Percentiles rank a stretch among this genome's conserved stretches.
These are phyloP conservation scores for Littorina saxatilis DNA, from an alignment of 1,140 invertebrate genomes.

Conservation along the genomic window DNA sequence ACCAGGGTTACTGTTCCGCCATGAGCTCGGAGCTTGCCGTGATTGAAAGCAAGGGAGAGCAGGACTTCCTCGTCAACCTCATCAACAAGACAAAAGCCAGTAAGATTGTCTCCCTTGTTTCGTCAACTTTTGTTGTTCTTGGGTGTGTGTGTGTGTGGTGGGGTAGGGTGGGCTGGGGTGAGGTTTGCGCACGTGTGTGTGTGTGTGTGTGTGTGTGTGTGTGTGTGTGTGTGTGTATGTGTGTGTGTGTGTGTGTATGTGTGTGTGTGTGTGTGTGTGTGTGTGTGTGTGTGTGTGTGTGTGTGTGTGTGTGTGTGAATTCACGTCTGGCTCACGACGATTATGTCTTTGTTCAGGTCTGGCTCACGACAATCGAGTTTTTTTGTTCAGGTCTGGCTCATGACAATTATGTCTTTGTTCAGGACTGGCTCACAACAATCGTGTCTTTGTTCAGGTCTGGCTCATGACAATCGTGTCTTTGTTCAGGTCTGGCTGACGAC, in stretches of 20 bases:
- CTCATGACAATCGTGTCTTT: slow-evolving; percentile 13
- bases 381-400: slow-evolving; percentile 2
- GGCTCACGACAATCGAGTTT: not conserved
- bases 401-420: slow-evolving; percentile 24
- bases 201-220: slow-evolving; percentile 15
- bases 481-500: slow-evolving; percentile 16
- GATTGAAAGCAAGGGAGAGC: slow-evolving; percentile 24
- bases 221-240: slow-evolving; percentile 16
- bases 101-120: not conserved
- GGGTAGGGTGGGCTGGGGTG: not conserved
- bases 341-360: not conserved
- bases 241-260: slow-evolving; percentile 27
- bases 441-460: slow-evolving; percentile 11
- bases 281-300: not conserved
- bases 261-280: slow-evolving; percentile 24
- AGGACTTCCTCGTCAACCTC: slow-evolving; percentile 10
- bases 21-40: slow-evolving; percentile 27
- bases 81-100: not conserved
- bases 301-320: not conserved
- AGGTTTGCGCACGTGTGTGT: not conserved
- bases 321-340: not conserved
- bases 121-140: not conserved
- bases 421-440: slow-evolving; percentile 8
- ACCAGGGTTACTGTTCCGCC: slow-evolving; percentile 29
- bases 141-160: not conserved